Base-by-base conservation (phyloP, 2,888 invertebrate genomes). In the Druceiella hillmani region DNA sequence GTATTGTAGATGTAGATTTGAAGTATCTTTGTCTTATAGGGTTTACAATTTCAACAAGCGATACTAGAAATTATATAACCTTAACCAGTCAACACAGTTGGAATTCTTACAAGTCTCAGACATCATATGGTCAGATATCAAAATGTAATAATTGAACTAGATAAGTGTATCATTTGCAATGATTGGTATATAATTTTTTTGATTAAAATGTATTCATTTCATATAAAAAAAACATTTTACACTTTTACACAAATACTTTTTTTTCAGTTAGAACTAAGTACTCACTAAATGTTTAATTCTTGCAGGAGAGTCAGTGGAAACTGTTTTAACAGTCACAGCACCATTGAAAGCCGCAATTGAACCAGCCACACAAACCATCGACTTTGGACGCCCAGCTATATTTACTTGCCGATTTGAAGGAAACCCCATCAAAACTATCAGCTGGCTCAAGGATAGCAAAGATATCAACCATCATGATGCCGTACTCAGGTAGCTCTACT, bases 361-460 rank as follows among this genome's bases (percentile, higher is more conserved):
- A 59, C 95, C 95, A 1, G 82, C 85, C 10, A 83, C 84, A 1
- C 94, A 95, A 62, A 91, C 91, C 2, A 84, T 94, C 36, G 94
- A 95, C 62, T 93, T 93, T 52, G 94, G 93, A 49, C 80, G 92
- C 53, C 87, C 92, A 3, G 94, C 94, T 3, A 81, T 85, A 1
- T 89, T 94, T 59, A 92, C 90, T 35, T 95, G 95, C 72, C 85
- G 86, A 63, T 87, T 84, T 53, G 82, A 85, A 66, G 87, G 87
- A 52, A 91, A 93, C 59, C 94, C 94, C 6, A 86, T 94, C 40
- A 89, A 90, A 59, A 87, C 87, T 2, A 79, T 94, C 46, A 85
- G 82, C 37, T 95, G 95, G 95, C 72, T 90, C 46, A 93, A 94
- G 64, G 91, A 95, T 60, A 92, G 94, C 49, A 85, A 86, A 62